phyloP scores from a whole-genome alignment of 2,888 invertebrate genomes.

The Norana najaformis region DNA sequence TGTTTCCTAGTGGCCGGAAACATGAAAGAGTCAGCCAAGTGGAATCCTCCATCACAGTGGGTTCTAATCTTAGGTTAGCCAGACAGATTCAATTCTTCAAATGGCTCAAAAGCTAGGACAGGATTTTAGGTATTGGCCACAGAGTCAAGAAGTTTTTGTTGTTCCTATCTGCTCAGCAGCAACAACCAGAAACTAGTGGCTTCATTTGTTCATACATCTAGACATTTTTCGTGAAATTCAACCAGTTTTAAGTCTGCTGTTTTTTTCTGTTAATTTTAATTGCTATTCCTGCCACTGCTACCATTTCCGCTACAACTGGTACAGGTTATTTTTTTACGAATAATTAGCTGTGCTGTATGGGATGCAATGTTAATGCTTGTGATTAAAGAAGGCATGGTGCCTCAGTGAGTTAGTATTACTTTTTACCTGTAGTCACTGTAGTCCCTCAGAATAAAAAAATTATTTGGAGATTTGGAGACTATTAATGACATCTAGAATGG shows the following conservation, averaged over 20 bases:
- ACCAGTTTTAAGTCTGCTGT: not conserved
- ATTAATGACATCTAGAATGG: not conserved
- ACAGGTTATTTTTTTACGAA: not conserved
- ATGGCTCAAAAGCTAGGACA: not conserved
- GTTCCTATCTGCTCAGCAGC: not conserved
- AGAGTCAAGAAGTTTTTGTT: not conserved
- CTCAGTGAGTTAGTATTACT: not conserved
- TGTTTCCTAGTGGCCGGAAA: slow-evolving; percentile 3
- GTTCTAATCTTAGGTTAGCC: not conserved
- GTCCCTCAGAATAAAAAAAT: not conserved
- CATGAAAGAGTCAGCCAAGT: not conserved
- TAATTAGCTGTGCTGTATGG: not conserved
- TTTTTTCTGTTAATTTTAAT: not conserved
- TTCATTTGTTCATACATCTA: not conserved
- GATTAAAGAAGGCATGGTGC: not conserved
- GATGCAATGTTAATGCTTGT: not conserved
- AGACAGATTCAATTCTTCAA: not conserved
- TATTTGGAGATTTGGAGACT: not conserved
- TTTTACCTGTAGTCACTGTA: not conserved
- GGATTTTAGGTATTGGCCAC: not conserved
- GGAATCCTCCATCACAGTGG: not conserved
- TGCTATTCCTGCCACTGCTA: not conserved
- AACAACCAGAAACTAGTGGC: not conserved
- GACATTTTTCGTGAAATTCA: too few species aligned
- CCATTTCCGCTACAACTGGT: too few species aligned